Evolutionary conservation across 1,140 invertebrate species (phyloP).

Genomic region (Halictus rubicundus): DNA sequence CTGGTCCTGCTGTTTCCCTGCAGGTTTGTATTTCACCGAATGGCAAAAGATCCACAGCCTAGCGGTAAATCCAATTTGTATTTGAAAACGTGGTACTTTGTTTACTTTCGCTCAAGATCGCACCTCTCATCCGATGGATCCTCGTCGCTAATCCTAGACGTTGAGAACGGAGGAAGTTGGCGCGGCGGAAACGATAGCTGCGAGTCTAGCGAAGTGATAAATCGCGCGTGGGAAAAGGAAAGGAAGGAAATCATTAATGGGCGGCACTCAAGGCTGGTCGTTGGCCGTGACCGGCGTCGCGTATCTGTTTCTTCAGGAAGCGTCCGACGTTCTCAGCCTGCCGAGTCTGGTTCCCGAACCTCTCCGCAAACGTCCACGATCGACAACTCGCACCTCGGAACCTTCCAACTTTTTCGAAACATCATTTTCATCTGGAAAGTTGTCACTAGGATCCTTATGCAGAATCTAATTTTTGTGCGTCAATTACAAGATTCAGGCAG

Average conservation of each 20-base stretch:
- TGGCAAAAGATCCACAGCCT: no score
- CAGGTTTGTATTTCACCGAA: no score
- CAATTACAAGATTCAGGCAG: no score
- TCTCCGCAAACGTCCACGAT: not conserved
- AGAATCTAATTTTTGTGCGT: no score
- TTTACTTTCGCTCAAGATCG: not conserved
- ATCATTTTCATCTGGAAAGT: no score
- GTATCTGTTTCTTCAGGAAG: conserved; percentile 48
- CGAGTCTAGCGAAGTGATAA: conserved; percentile 25
- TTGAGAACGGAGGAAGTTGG: not conserved
- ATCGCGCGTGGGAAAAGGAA: conserved; percentile 42
- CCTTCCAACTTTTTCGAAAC: not conserved
- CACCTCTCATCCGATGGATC: not conserved
- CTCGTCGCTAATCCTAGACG: no score
- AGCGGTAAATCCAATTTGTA: no score
- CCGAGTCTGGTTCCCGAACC: conserved; percentile 6
- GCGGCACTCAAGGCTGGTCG: conserved; percentile 58
- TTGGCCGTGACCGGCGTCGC: conserved; percentile 56
- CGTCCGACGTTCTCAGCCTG: conserved; percentile 12
- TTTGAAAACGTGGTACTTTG: not conserved
- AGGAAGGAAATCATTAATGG: conserved; percentile 60
- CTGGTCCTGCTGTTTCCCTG: no score
- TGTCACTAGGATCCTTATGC: no score
- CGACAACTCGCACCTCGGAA: not conserved
- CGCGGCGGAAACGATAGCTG: not conserved